These are phyloP conservation scores for Casuarius casuarius DNA, from an alignment of 2,113 vertebrate species.

Conservation along the genomic window DNA sequence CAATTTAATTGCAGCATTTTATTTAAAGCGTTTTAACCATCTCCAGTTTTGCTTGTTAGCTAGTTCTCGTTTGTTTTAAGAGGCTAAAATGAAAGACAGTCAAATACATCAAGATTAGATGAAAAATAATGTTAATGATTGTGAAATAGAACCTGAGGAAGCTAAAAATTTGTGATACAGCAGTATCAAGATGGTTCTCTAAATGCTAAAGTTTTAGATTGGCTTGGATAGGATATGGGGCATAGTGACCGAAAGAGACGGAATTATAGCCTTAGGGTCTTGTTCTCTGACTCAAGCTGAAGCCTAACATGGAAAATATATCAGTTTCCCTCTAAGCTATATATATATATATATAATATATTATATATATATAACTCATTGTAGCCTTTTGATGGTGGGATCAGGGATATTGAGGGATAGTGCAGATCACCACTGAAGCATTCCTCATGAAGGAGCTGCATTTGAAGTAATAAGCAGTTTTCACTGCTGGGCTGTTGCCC, in stretches of 20 bases:
- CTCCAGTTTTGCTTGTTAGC: conserved; percentile 15
- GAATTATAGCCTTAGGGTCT: not conserved
- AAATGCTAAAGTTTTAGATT: not conserved
- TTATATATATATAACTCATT: too few species aligned
- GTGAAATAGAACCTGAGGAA: not conserved
- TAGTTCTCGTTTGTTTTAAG: not conserved
- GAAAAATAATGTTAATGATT: not conserved
- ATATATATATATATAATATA: too few species aligned
- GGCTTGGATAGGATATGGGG: not conserved
- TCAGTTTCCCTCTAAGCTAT: not conserved
- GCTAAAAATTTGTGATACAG: not conserved
- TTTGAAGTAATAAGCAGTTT: not conserved
- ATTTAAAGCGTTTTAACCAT: not conserved
- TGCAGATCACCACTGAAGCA: not conserved
- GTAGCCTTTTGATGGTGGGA: not conserved
- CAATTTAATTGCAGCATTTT: not conserved
- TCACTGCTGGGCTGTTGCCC: not conserved
- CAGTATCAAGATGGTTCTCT: not conserved
- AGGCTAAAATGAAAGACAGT: not conserved
- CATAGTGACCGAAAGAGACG: not conserved
- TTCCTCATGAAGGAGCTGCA: not conserved
- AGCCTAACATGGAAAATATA: not conserved
- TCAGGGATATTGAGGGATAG: not conserved
- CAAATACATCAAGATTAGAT: not conserved
- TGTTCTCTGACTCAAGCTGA: not conserved